phyloP scores from a whole-genome alignment of 2,113 vertebrate species.

The Peromyscus leucopus region DNA sequence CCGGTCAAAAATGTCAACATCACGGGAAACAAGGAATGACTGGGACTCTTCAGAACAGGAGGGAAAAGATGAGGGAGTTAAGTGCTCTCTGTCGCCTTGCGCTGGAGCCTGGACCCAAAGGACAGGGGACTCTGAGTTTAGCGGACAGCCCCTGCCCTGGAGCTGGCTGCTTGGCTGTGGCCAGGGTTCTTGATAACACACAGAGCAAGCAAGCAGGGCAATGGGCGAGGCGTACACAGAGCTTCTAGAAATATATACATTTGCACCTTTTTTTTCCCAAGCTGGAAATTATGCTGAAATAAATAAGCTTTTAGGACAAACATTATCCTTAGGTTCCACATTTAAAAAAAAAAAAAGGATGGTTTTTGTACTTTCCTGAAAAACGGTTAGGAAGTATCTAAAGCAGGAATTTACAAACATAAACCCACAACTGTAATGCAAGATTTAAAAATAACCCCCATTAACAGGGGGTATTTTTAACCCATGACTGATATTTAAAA shows the following conservation, averaged over 20 bases:
- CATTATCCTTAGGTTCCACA: not conserved
- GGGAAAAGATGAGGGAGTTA: not conserved
- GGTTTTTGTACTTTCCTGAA: not conserved
- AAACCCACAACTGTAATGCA: not conserved
- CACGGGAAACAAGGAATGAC: not conserved
- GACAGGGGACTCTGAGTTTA: not conserved
- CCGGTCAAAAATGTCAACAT: not conserved
- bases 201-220: not conserved
- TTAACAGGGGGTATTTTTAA: not conserved
- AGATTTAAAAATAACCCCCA: not conserved
- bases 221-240: not conserved
- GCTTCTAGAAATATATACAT: not conserved
- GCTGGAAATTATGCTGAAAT: constrained; percentile 4
- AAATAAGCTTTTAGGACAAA: not conserved
- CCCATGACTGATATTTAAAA: constrained; percentile 23
- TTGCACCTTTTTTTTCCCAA: not conserved
- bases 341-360: not conserved
- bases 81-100: rapidly evolving
- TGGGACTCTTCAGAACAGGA: not conserved
- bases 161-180: not conserved
- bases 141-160: not conserved
- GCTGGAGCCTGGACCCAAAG: not conserved
- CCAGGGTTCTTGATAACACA: not conserved
- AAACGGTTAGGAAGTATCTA: constrained; percentile 3
- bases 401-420: constrained; percentile 16